Base-by-base conservation (phyloP, 2,797 vertebrate species). In the Carcharodon carcharias region DNA sequence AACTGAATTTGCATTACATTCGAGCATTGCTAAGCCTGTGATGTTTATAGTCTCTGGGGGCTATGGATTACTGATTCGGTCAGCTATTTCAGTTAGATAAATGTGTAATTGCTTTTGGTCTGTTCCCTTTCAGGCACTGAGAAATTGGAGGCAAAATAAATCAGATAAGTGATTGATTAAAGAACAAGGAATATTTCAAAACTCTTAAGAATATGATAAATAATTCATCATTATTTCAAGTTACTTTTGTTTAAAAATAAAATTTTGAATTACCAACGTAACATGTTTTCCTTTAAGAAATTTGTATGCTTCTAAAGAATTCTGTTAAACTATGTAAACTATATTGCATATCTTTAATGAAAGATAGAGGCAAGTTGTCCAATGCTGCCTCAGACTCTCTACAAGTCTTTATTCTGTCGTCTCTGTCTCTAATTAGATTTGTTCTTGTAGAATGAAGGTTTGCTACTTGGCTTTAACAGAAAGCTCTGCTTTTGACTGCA, bases 51-150 rank as follows among this genome's bases (percentile, higher is more conserved):
- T 26, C 63, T 67, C 91, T 65, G 12, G 63, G 26, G 91, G n/a
- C 63, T 93, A 61, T 93, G 63, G 91, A 93, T 93, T 65, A 93
- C 65, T 93, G 91, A 93, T 93, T 93, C 21, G 61, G 91, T 93
- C 63, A 65, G 91, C 63, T 67, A 67, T 93, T 67, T 67, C 61
- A 93, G n/a, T 93, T 67, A 93, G 91, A 93, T 93, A 93, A 93
- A 93, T 45, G n/a, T 93, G 63, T 93, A 93, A 93, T 67, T 93
- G 26, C 91, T 93, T 67, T 93, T 67, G 91, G 61, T 93, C 91
- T 12, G 11, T 67, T 93, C 23, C 89, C 91, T 67, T 93, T 63
- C n/a, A 67, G 61, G 91, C 91, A 93, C 2, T 9, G 63, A 93
- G n/a, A 93, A 67, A 67, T 67, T 67, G n/a, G 65, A 67, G n/a